Percentiles rank a stretch among this genome's conserved stretches.
Evolutionary conservation across 2,888 invertebrate genomes (phyloP).

Genomic region (Rhagium mordax): DNA sequence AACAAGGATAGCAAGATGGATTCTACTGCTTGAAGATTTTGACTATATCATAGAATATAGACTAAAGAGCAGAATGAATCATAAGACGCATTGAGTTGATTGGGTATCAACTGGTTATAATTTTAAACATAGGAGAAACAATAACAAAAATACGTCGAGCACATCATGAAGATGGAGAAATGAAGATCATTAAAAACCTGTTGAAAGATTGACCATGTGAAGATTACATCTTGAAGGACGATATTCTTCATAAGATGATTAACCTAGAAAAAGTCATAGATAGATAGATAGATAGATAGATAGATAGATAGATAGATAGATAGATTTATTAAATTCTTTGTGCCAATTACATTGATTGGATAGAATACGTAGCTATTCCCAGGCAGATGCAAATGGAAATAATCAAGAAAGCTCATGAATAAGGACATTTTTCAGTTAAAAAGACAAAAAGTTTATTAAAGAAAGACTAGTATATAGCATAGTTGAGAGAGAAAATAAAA

Average conservation of each 20-base stretch:
- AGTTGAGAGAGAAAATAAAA: slow-evolving; percentile 48
- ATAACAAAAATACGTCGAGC: neutral
- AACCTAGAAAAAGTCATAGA: neutral
- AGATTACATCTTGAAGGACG: neutral
- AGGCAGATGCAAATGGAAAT: neutral
- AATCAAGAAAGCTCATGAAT: neutral
- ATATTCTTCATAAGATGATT: neutral
- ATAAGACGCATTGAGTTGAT: neutral
- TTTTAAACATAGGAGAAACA: neutral
- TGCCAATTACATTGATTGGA: no score
- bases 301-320: no score
- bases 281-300: no score
- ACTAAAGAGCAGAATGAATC: neutral
- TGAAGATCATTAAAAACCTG: neutral
- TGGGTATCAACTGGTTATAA: neutral
- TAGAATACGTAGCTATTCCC: neutral
- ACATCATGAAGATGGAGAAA: neutral
- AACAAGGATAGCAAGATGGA: no score
- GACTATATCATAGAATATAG: neutral
- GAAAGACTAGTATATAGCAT: slow-evolving; percentile 48
- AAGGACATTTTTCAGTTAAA: neutral
- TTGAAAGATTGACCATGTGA: neutral
- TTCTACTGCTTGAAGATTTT: neutral
- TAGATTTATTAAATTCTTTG: no score
- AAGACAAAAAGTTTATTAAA: slow-evolving; percentile 4